Evolutionary conservation across 2,797 vertebrate species (phyloP).

Genomic region (Phalloptychus januarius): DNA sequence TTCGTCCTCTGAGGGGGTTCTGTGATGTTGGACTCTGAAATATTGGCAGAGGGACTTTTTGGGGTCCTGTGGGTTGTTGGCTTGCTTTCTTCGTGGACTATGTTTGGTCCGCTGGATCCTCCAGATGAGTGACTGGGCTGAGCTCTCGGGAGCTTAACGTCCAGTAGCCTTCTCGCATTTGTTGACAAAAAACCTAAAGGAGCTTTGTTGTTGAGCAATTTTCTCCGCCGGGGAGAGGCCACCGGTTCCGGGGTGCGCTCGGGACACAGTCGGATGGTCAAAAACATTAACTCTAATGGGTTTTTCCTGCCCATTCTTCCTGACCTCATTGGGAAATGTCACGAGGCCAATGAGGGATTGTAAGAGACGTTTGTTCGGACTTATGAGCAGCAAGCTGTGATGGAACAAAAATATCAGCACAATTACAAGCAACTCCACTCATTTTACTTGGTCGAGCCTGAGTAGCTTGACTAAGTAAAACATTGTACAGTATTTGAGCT

Average conservation of each 20-base stretch:
- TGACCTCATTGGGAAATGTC: not conserved
- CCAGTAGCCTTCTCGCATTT: not conserved
- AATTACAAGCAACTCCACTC: conserved; percentile 1
- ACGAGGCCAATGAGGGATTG: not conserved
- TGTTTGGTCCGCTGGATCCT: not conserved
- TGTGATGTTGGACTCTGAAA: not conserved
- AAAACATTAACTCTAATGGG: conserved; percentile 6
- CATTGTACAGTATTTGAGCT: not conserved
- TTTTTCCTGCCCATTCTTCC: not conserved
- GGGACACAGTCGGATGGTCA: conserved; percentile 3
- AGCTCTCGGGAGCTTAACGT: not conserved
- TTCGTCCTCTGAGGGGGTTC: not conserved
- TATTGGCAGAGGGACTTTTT: not conserved
- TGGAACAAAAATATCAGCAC: not conserved
- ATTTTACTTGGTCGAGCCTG: not conserved
- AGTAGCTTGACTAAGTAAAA: too few species aligned
- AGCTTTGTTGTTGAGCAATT: not conserved
- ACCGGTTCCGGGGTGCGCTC: not conserved
- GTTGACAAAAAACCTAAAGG: conserved; percentile 5
- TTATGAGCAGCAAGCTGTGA: not conserved
- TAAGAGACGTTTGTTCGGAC: not conserved
- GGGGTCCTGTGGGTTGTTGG: not conserved
- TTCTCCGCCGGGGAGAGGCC: not conserved
- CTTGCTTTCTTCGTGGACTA: not conserved
- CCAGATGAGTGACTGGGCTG: not conserved